Percentiles rank a stretch among this genome's conserved stretches.
Evolutionary conservation across 2,888 invertebrate species (phyloP).

Genomic region (Epistrophe eligans): DNA sequence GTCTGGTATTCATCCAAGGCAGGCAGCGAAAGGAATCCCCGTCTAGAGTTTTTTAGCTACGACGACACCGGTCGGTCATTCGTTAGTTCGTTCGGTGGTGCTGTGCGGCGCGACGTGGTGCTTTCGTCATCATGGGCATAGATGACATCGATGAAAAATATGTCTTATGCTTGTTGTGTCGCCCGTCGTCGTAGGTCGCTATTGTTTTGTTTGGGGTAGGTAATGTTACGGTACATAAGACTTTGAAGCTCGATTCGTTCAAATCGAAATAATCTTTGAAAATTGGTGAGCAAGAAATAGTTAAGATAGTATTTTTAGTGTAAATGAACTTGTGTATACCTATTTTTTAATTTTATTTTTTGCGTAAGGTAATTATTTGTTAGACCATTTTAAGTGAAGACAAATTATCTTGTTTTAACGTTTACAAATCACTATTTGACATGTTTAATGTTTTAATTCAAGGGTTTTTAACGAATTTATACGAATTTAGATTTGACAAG

Average conservation of each 20-base stretch:
- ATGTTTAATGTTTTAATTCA: too few relatives aligned
- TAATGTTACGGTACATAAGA: slow-evolving; percentile 42
- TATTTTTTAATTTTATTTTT: too few relatives aligned
- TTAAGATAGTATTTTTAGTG: not conserved
- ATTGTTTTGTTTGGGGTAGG: slow-evolving; percentile 66
- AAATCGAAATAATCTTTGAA: not conserved
- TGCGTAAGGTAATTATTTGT: too few relatives aligned
- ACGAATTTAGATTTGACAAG: too few relatives aligned
- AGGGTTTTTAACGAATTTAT: too few relatives aligned
- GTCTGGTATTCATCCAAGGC: slow-evolving; percentile 29
- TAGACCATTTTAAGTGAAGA: too few relatives aligned
- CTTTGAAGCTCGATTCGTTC: not conserved
- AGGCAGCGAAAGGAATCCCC: slow-evolving; percentile 62
- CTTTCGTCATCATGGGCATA: slow-evolving; percentile 59
- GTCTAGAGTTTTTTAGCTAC: slow-evolving; percentile 39
- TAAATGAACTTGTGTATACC: not conserved
- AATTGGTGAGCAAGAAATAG: not conserved
- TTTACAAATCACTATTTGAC: too few relatives aligned
- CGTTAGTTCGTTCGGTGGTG: not conserved
- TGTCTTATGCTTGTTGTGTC: slow-evolving; percentile 32
- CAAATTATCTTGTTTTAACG: too few relatives aligned
- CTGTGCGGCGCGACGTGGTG: not conserved
- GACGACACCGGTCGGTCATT: not conserved
- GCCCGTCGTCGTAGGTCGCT: slow-evolving; percentile 26
- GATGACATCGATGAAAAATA: slow-evolving; percentile 58